These are phyloP conservation scores for Hetaerina titia DNA, from an alignment of 2,888 invertebrate genomes.

Conservation along the genomic window DNA sequence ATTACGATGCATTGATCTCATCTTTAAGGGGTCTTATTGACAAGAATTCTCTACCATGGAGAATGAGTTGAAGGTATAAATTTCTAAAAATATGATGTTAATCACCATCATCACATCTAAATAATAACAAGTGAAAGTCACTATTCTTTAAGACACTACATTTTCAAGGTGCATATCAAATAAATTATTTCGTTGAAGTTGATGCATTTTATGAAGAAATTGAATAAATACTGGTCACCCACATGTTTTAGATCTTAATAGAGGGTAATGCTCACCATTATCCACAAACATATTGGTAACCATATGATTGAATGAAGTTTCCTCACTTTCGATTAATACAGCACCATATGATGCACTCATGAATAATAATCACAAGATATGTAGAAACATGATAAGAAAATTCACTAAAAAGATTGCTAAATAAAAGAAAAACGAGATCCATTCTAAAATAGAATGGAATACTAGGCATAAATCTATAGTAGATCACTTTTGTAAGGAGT, in stretches of 20 bases:
- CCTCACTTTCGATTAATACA: neutral
- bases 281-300: neutral
- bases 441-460: too few relatives aligned
- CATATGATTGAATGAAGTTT: too few relatives aligned
- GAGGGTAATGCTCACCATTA: neutral
- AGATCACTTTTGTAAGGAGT: too few relatives aligned
- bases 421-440: too few relatives aligned
- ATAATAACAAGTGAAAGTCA: neutral
- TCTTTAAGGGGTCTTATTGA: neutral
- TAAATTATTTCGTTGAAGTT: neutral
- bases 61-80: conserved; percentile 20
- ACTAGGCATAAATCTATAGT: too few relatives aligned
- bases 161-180: neutral
- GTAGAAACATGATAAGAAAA: neutral
- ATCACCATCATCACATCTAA: neutral
- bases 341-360: neutral
- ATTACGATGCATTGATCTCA: too few relatives aligned
- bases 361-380: neutral
- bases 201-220: neutral
- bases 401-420: too few relatives aligned
- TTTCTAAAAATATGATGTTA: conserved; percentile 56
- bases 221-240: neutral
- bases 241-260: neutral
- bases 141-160: neutral
- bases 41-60: conserved; percentile 14